phyloP scores from a whole-genome alignment of 2,113 vertebrate species.

The Etheostoma spectabile region DNA sequence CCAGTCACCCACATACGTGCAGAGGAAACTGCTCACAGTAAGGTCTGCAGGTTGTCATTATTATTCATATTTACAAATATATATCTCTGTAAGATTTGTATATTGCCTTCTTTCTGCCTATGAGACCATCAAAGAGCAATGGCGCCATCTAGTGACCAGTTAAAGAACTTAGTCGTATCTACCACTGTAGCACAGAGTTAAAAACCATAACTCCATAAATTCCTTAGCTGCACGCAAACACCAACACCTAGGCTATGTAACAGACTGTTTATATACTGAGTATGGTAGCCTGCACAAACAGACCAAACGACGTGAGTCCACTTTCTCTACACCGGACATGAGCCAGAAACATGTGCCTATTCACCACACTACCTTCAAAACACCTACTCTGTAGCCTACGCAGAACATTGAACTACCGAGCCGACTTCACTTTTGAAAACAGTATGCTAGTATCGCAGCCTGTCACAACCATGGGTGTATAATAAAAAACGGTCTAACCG shows the following conservation, averaged over 20 bases:
- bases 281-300: rapidly evolving
- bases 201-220: neutral
- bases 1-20: neutral
- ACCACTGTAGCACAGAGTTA: too few species aligned
- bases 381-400: neutral
- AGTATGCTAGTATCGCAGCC: too few species aligned
- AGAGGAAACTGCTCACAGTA: neutral
- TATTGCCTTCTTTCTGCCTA: neutral
- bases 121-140: neutral
- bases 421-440: too few species aligned
- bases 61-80: neutral
- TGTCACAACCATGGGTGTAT: too few species aligned
- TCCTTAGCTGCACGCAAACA: neutral
- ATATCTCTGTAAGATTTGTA: too few species aligned
- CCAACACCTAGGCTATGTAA: too few species aligned
- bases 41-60: neutral
- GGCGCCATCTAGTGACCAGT: conserved; percentile 47
- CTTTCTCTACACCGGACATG: neutral
- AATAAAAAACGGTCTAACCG: conserved; percentile 81
- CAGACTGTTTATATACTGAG: neutral
- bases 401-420: neutral
- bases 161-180: neutral
- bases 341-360: neutral
- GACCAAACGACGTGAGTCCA: neutral
- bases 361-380: neutral